Evolutionary conservation across 2,797 vertebrate species (phyloP), one percentile per base, ranked within the genome.

Genomic region (Crocodylus rhombifer): DNA sequence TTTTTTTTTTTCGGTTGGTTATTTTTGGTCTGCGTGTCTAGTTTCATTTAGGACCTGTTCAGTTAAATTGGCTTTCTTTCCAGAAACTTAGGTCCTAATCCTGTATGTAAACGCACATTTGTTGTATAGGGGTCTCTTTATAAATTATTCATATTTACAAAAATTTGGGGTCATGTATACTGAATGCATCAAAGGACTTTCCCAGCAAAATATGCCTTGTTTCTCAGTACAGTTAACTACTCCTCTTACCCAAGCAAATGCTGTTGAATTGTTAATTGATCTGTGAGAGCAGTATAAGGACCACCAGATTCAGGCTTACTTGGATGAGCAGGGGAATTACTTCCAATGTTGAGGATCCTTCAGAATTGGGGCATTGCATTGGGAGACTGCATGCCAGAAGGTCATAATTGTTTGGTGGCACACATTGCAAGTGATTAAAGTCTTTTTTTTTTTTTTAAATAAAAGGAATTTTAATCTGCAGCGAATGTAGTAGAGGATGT

Each of bases 61-160:
- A 55, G 5, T 77, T 2, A 86, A 93, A 82, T 89, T 93, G 83
- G 42, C 63, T 88, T 93, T 94, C 91, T 60, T 64, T 28, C 83
- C 55, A 80, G 64, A 93, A 90, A 82, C 30, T 7, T 25, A 56
- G 7, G 15, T 62, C 87, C 69, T 69, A 58, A 60, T 61, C 76
- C 36, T 87, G 18, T 56, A 75, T 14, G 21, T 57, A 71, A 94
- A 60, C 82, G 89, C 81, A 65, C 17, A 30, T 61, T 78, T 93
- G 33, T 65, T 80, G 78, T 0, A 0, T 60, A 58, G 84, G 14
- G n/a, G 76, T 76, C 80, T 87, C 87, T 42, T 71, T 82, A 6
- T 67, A 92, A 78, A 92, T 79, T 76, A 58, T 4, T 0, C 76
- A 1, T 65, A 86, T 89, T 90, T 91, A 74, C 61, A 36, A 11